Evolutionary conservation across 2,797 vertebrate genomes (phyloP).

Genomic region (Spinus pinus): DNA sequence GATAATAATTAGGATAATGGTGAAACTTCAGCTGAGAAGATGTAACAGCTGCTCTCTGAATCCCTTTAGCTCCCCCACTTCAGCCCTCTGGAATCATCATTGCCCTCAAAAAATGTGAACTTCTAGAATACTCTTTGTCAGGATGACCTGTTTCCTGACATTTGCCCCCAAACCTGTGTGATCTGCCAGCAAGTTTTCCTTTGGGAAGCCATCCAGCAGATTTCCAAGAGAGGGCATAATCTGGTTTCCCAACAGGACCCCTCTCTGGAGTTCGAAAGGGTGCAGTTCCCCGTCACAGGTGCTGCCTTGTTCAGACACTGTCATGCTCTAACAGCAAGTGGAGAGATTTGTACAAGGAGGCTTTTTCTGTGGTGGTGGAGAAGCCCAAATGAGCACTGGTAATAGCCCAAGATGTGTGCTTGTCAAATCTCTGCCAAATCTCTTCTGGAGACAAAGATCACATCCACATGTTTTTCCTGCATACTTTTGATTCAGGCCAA

Average conservation of each 20-base stretch:
- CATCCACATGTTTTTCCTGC: background rate
- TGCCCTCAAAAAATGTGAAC: background rate
- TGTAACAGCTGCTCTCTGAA: background rate
- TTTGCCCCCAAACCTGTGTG: background rate
- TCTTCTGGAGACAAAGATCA: background rate
- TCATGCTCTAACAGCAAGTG: background rate
- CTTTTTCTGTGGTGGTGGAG: background rate
- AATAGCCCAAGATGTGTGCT: background rate
- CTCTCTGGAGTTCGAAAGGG: background rate
- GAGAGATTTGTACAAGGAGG: background rate
- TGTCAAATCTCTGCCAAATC: background rate
- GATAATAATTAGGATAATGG: background rate
- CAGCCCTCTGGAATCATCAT: background rate
- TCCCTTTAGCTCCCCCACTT: background rate
- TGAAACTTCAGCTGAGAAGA: background rate
- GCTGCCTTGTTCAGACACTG: background rate
- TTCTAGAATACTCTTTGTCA: background rate
- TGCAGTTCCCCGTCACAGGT: rapidly evolving
- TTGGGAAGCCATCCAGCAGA: background rate
- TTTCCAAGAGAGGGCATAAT: background rate
- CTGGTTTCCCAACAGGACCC: background rate
- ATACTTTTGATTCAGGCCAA: background rate
- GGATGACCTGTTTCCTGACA: background rate
- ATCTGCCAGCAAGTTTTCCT: background rate
- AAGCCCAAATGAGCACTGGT: background rate